Evolutionary conservation across 2,113 vertebrate species (phyloP).

Genomic region (Dicentrarchus labrax): DNA sequence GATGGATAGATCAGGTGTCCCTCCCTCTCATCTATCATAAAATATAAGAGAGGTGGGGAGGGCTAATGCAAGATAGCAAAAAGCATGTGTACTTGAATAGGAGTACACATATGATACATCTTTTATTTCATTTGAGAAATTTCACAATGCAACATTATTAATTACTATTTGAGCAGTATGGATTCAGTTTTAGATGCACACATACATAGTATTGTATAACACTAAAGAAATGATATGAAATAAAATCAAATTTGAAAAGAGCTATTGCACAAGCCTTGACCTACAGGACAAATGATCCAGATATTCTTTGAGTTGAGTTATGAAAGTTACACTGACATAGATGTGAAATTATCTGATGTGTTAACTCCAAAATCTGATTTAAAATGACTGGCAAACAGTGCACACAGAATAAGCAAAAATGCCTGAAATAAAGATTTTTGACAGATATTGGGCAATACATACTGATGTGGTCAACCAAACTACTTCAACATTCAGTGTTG

Average conservation of each 20-base stretch:
- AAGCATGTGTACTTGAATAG: background rate
- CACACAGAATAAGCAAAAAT: background rate
- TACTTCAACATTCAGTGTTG: background rate
- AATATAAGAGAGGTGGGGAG: constrained; percentile 25
- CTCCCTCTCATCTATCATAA: constrained; percentile 70
- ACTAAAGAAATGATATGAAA: background rate
- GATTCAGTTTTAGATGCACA: background rate
- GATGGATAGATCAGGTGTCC: constrained; percentile 70
- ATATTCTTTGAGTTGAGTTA: background rate
- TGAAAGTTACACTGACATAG: background rate
- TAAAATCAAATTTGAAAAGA: background rate
- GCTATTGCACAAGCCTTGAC: background rate
- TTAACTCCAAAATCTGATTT: background rate
- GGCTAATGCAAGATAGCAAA: constrained; percentile 6
- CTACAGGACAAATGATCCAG: background rate
- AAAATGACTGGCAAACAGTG: background rate
- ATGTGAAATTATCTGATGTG: background rate
- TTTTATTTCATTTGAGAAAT: constrained; percentile 5
- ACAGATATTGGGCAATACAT: background rate
- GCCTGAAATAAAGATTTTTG: background rate
- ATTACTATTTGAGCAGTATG: background rate
- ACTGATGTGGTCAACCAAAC: background rate
- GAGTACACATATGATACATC: background rate
- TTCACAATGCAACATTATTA: background rate
- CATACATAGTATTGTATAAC: background rate